Percentiles rank a stretch among this genome's conserved stretches.
Evolutionary conservation across 92 coral and sea anemone species (phyloP).

Genomic region (Phenganax stokvisi): DNA sequence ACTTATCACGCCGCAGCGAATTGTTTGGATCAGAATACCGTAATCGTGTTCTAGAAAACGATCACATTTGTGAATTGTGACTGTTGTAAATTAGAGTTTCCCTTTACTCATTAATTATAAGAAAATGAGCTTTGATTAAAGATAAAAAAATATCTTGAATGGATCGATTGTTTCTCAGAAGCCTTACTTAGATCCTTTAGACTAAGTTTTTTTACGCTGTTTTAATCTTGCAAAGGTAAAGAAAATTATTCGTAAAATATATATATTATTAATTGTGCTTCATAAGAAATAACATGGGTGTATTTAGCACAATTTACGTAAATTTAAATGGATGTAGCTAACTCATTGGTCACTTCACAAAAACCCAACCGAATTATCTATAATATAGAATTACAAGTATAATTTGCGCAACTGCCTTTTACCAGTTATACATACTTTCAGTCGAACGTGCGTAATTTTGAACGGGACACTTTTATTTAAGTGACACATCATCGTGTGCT

Average conservation of each 20-base stretch:
- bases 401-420: slow-evolving; percentile 1
- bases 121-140: no score
- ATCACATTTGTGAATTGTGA: background rate
- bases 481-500: slow-evolving; percentile 21
- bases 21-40: background rate
- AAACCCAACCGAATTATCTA: background rate
- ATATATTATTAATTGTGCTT: background rate
- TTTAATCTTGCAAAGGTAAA: background rate
- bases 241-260: background rate
- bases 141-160: no score
- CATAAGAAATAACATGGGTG: no score
- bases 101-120: no score
- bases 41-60: background rate
- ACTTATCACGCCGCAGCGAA: background rate
- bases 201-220: no score
- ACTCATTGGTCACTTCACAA: background rate
- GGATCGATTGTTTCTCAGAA: no score
- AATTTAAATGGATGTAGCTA: background rate
- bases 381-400: background rate
- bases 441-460: background rate
- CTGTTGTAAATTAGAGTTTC: background rate
- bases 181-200: no score
- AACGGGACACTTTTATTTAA: background rate
- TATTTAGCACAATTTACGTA: no score
- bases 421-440: background rate